phyloP scores from a whole-genome alignment of 2,888 invertebrate genomes.

The Thelaira solivaga region DNA sequence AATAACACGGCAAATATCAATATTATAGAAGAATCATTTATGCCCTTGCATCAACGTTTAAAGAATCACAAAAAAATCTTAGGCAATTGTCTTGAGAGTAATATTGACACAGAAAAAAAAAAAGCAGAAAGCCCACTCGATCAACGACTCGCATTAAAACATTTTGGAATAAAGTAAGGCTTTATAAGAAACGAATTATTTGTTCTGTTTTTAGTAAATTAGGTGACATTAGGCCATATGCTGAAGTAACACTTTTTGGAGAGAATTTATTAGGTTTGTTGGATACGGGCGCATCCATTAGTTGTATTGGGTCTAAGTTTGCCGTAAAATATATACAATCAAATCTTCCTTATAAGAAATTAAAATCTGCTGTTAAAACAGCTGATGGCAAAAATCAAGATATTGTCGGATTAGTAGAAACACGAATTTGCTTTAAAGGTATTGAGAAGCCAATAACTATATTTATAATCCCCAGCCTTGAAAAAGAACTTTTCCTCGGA shows the following conservation, averaged over 20 bases:
- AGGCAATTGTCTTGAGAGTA: no score
- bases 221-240: conserved; percentile 6
- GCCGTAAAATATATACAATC: conserved; percentile 2
- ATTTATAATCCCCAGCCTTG: background rate
- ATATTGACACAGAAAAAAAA: no score
- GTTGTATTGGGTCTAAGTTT: conserved; percentile 1
- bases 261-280: background rate
- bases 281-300: conserved; percentile 18
- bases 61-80: no score
- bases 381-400: conserved; percentile 1
- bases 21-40: no score
- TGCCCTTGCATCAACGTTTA: no score
- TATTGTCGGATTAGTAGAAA: background rate
- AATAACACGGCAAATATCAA: no score
- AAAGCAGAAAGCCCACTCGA: no score
- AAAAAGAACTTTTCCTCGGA: background rate
- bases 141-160: no score
- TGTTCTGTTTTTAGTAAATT: background rate
- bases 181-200: background rate
- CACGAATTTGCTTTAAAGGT: background rate
- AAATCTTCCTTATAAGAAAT: background rate
- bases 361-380: background rate
- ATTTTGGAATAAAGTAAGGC: background rate
- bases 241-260: background rate
- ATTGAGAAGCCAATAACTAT: conserved; percentile 1